Evolutionary conservation across 2,888 invertebrate genomes (phyloP).

Genomic region (Drosophila algonquin): DNA sequence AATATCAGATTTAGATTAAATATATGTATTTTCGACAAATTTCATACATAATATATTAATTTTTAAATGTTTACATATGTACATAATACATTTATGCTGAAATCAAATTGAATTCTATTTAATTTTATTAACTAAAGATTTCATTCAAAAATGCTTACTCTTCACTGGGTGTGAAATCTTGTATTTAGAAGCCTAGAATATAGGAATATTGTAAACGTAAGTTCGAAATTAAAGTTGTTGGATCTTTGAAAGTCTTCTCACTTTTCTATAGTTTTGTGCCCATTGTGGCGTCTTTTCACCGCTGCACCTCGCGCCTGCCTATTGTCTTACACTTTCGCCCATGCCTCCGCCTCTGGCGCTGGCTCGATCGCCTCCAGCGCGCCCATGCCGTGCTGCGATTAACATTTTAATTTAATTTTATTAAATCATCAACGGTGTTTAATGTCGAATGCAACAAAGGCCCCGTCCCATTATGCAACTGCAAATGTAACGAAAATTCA

Average conservation of each 20-base stretch:
- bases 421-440: constrained; percentile 74
- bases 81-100: too few species aligned
- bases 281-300: constrained; percentile 49
- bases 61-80: too few species aligned
- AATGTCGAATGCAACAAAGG: constrained; percentile 51
- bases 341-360: constrained; percentile 17
- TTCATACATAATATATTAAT: too few species aligned
- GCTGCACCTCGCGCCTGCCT: constrained; percentile 30
- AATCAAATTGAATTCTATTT: too few species aligned
- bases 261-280: background rate
- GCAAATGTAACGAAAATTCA: constrained; percentile 57
- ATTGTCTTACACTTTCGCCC: constrained; percentile 68
- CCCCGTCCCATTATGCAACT: constrained; percentile 63
- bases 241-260: constrained; percentile 1
- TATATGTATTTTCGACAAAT: too few species aligned
- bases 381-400: constrained; percentile 56
- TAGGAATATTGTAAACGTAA: too few species aligned
- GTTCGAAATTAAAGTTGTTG: too few species aligned
- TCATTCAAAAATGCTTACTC: too few species aligned
- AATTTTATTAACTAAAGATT: too few species aligned
- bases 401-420: constrained; percentile 77
- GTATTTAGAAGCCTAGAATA: too few species aligned
- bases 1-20: too few species aligned
- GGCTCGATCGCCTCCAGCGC: constrained; percentile 21
- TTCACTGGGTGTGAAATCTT: too few species aligned